These are phyloP conservation scores for Lethocerus indicus DNA, from an alignment of 1,140 invertebrate species.

Conservation along the genomic window DNA sequence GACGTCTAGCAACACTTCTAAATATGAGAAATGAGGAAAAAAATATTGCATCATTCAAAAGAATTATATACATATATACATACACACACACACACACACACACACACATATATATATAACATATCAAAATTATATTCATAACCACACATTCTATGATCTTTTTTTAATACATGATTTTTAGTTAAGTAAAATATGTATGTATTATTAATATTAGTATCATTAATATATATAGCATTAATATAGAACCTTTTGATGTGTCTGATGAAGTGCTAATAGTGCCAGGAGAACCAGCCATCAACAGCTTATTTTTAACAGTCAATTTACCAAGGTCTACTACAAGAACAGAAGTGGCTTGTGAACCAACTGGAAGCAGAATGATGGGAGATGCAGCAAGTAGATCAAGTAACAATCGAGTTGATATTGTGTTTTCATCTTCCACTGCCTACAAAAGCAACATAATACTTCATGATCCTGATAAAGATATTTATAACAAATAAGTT, in stretches of 20 bases:
- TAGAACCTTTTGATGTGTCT: slow-evolving; percentile 12
- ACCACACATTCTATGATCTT: too few relatives aligned
- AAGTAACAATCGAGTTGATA: slow-evolving; percentile 34
- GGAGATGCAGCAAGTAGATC: slow-evolving; percentile 62
- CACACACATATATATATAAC: too few relatives aligned
- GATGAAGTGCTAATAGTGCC: slow-evolving; percentile 32
- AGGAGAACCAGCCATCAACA: slow-evolving; percentile 37
- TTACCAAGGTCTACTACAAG: slow-evolving; percentile 69
- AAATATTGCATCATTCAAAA: slow-evolving; percentile 6
- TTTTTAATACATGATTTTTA: too few relatives aligned
- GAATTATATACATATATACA: slow-evolving; percentile 3
- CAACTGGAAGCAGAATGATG: slow-evolving; percentile 73
- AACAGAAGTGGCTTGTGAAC: slow-evolving; percentile 56
- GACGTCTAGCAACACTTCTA: slow-evolving; percentile 44
- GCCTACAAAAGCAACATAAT: slow-evolving; percentile 8
- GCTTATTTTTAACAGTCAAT: slow-evolving; percentile 60
- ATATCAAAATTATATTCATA: too few relatives aligned
- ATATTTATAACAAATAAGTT: not conserved
- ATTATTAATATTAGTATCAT: too few relatives aligned
- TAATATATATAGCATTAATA: too few relatives aligned
- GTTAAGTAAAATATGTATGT: too few relatives aligned
- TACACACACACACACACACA: too few relatives aligned
- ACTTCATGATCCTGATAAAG: not conserved
- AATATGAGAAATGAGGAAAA: slow-evolving; percentile 6
- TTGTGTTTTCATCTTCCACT: slow-evolving; percentile 14